phyloP scores from a whole-genome alignment of 2,888 invertebrate genomes.

The Pecten maximus region DNA sequence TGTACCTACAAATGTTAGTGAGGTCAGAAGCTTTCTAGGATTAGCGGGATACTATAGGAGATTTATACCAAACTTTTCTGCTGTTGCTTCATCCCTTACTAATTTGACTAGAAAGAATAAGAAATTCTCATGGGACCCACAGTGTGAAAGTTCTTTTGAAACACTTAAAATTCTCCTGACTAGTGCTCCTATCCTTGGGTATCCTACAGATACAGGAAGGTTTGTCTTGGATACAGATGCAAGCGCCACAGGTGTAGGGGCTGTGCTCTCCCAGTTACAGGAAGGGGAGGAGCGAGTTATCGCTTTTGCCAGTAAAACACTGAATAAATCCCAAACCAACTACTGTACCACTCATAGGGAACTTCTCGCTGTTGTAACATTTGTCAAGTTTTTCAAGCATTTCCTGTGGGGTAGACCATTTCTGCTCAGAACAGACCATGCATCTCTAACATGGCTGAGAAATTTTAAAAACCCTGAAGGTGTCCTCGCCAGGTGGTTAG shows the following conservation, averaged over 20 bases:
- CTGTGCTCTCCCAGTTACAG: not conserved
- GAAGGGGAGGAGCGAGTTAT: not conserved
- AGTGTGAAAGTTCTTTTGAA: constrained; percentile 37
- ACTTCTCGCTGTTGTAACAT: constrained; percentile 56
- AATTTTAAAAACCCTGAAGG: not conserved
- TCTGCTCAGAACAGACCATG: not conserved
- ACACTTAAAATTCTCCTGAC: not conserved
- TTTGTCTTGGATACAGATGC: constrained; percentile 12
- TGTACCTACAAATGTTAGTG: constrained; percentile 2
- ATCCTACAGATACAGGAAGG: not conserved
- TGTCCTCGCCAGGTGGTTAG: not conserved
- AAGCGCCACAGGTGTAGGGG: not conserved
- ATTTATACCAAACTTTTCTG: constrained; percentile 13
- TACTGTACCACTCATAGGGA: constrained; percentile 59
- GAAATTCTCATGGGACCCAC: constrained; percentile 18
- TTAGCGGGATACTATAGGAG: not conserved
- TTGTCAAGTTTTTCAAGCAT: constrained; percentile 59
- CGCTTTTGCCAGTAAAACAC: not conserved
- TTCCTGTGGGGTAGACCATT: constrained; percentile 62
- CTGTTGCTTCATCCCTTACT: not conserved
- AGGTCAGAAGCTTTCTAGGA: not conserved
- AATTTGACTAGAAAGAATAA: constrained; percentile 39
- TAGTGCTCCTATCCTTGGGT: not conserved
- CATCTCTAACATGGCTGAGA: not conserved
- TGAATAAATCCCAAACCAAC: constrained; percentile 27